Conservation (phyloP, 2,113 vertebrate genomes). For the Alouatta palliata region DNA sequence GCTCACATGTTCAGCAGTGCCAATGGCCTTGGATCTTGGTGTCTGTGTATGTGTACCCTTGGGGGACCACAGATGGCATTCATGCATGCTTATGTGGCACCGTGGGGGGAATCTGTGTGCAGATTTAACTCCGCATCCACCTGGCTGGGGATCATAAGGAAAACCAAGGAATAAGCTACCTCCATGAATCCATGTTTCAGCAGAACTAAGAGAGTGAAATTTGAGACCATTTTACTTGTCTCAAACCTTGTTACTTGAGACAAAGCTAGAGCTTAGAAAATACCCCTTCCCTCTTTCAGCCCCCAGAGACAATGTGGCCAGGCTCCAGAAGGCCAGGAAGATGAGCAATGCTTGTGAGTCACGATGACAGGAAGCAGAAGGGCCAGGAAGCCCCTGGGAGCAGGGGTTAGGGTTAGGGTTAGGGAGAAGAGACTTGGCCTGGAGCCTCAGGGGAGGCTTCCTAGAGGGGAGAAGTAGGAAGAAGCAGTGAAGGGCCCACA, state of each 20-base stretch:
- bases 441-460: not conserved
- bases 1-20: not conserved
- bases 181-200: constrained; percentile 10
- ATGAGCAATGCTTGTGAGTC: not conserved
- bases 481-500: not conserved
- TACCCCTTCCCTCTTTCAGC: not conserved
- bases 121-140: constrained; percentile 21
- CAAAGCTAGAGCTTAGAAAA: not conserved
- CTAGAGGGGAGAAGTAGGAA: not conserved
- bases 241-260: not conserved
- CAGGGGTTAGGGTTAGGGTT: no score
- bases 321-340: not conserved
- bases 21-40: not conserved
- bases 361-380: not conserved
- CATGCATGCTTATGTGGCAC: not conserved
- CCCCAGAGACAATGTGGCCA: not conserved
- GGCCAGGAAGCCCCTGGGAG: not conserved
- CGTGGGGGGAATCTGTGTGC: not conserved
- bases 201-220: not conserved
- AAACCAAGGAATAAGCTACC: not conserved
- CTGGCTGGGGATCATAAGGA: not conserved
- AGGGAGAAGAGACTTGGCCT: not conserved
- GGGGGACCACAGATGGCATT: not conserved
- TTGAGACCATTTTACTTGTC: not conserved
- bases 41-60: not conserved